phyloP scores from a whole-genome alignment of 2,888 invertebrate genomes.

The Drosophila affinis region DNA sequence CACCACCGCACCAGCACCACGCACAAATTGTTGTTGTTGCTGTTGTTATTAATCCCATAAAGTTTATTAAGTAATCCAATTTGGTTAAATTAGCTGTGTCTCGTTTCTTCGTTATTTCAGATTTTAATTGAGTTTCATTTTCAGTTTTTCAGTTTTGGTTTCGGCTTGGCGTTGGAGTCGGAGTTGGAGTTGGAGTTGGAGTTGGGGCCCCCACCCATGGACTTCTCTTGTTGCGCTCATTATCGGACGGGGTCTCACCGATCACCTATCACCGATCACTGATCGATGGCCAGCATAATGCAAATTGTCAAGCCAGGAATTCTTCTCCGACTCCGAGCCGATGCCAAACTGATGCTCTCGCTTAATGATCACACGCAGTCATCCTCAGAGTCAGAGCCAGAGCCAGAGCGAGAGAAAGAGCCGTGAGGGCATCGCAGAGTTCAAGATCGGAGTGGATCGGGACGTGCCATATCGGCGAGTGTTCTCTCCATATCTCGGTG shows the following conservation, averaged over 20 bases:
- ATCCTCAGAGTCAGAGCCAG: constrained; percentile 11
- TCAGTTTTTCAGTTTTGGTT: constrained; percentile 38
- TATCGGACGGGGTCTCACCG: constrained; percentile 43
- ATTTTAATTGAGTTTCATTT: constrained; percentile 47
- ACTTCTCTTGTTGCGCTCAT: background rate
- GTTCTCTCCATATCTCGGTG: constrained; percentile 24
- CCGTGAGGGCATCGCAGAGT: constrained; percentile 13
- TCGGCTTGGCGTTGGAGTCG: constrained; percentile 25
- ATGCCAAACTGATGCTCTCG: background rate
- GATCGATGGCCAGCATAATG: constrained; percentile 72
- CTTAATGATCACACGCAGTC: constrained; percentile 16
- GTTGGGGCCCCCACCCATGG: background rate
- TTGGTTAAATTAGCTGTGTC: constrained; percentile 81
- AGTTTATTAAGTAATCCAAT: constrained; percentile 82
- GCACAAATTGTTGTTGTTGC: constrained; percentile 47
- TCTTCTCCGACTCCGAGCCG: background rate
- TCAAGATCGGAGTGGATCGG: constrained; percentile 25
- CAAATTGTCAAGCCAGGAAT: constrained; percentile 66
- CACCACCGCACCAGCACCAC: constrained; percentile 35
- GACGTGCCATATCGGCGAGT: constrained; percentile 48
- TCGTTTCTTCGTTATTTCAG: constrained; percentile 27
- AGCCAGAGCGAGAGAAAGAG: constrained; percentile 3
- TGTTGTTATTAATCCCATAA: constrained; percentile 76
- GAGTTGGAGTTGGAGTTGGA: background rate
- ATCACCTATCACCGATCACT: constrained; percentile 46